Conservation (phyloP, 2,797 vertebrate species). For the Furcifer pardalis region DNA sequence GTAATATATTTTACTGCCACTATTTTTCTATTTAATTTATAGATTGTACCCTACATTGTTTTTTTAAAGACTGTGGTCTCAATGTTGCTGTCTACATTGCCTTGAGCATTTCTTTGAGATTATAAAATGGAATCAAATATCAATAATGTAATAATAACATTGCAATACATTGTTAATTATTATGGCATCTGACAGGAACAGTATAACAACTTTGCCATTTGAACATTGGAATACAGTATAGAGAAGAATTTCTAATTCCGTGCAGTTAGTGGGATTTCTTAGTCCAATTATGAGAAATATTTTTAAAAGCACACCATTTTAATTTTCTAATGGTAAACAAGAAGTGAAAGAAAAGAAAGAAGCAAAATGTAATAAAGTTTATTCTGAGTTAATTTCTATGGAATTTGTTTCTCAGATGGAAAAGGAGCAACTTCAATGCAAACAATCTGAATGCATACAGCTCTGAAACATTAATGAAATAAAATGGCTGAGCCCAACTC, state of each 20-base stretch:
- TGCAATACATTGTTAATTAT: background rate
- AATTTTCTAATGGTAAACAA: background rate
- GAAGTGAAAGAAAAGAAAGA: background rate
- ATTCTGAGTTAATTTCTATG: background rate
- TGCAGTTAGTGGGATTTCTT: too few relatives aligned
- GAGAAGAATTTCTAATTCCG: too few relatives aligned
- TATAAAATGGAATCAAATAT: background rate
- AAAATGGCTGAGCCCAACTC: background rate
- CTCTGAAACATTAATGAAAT: background rate
- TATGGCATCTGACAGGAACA: background rate
- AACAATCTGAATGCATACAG: background rate
- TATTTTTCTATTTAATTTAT: background rate
- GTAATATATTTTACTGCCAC: background rate
- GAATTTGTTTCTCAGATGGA: background rate
- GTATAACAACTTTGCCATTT: background rate
- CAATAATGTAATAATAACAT: background rate
- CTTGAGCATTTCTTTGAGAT: background rate
- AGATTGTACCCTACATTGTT: background rate
- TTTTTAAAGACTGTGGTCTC: slow-evolving; percentile 1
- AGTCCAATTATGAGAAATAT: background rate
- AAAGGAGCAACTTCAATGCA: background rate
- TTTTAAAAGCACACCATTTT: background rate
- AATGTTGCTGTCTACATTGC: background rate
- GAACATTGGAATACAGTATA: background rate
- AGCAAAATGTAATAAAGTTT: background rate